Conservation (phyloP, 92 coral and sea anemone species). For the Desmophyllum pertusum region DNA sequence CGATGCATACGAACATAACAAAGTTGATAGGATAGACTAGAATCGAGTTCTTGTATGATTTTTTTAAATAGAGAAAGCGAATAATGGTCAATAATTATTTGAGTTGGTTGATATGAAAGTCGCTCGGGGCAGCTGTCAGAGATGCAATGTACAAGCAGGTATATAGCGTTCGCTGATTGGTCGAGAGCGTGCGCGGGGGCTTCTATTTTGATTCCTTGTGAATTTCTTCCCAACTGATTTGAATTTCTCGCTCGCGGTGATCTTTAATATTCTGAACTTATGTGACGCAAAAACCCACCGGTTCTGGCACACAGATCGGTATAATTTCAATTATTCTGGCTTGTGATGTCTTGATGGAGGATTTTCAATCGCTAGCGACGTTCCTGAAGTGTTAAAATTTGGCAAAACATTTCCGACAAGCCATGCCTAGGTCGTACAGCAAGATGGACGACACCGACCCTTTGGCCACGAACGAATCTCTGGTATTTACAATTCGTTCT, state of each 20-base stretch:
- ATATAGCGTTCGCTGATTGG: constrained; percentile 39
- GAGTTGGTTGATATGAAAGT: constrained; percentile 12
- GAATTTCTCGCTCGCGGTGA: constrained; percentile 34
- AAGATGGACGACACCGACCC: constrained; percentile 93
- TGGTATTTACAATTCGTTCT: constrained; percentile 70
- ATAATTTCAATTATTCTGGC: constrained; percentile 12
- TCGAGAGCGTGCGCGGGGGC: constrained; percentile 44
- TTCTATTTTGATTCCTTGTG: constrained; percentile 47
- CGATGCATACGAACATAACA: background rate
- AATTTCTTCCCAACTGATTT: constrained; percentile 45
- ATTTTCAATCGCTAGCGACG: constrained; percentile 21
- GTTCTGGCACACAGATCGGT: constrained; percentile 22
- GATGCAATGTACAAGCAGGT: constrained; percentile 28
- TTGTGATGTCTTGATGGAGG: constrained; percentile 38
- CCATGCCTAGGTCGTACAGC: constrained; percentile 53
- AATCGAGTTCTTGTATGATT: background rate
- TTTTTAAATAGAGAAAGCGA: background rate
- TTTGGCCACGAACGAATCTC: constrained; percentile 83
- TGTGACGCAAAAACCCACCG: constrained; percentile 25
- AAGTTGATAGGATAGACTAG: background rate
- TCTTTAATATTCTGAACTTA: constrained; percentile 41
- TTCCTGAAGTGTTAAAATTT: constrained; percentile 10
- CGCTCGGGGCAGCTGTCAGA: constrained; percentile 47
- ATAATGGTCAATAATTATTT: background rate
- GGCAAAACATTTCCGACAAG: background rate